phyloP scores from a whole-genome alignment of 2,113 vertebrate species.

The Phyllostomus hastatus region DNA sequence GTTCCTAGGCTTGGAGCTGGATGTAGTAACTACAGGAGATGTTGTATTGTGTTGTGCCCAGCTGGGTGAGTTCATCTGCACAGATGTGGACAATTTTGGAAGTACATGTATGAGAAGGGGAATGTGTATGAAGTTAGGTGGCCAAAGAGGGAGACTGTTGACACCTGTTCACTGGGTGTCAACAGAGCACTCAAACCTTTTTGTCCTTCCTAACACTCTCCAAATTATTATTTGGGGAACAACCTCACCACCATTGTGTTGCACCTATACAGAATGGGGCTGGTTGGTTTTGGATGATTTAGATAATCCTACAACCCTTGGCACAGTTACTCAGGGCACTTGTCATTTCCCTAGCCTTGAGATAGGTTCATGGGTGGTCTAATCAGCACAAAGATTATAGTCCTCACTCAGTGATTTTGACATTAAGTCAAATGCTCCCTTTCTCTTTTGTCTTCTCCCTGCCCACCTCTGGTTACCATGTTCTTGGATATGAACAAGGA shows the following conservation, averaged over 20 bases:
- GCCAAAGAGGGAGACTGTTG: neutral
- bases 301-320: neutral
- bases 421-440: neutral
- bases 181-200: neutral
- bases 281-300: neutral
- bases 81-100: neutral
- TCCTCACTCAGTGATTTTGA: neutral
- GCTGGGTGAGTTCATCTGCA: neutral
- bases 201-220: neutral
- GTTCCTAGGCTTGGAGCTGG: neutral
- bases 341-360: neutral
- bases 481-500: neutral
- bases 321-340: neutral
- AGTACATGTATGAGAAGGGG: neutral
- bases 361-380: neutral
- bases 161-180: neutral
- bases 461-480: neutral
- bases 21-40: neutral
- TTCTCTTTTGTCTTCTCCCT: neutral
- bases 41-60: neutral
- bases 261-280: neutral
- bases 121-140: neutral
- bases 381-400: neutral
- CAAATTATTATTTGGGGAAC: neutral
- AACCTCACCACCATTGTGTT: neutral